Conservation (phyloP, 2,113 vertebrate species). For the Ibidorhyncha struthersii region DNA sequence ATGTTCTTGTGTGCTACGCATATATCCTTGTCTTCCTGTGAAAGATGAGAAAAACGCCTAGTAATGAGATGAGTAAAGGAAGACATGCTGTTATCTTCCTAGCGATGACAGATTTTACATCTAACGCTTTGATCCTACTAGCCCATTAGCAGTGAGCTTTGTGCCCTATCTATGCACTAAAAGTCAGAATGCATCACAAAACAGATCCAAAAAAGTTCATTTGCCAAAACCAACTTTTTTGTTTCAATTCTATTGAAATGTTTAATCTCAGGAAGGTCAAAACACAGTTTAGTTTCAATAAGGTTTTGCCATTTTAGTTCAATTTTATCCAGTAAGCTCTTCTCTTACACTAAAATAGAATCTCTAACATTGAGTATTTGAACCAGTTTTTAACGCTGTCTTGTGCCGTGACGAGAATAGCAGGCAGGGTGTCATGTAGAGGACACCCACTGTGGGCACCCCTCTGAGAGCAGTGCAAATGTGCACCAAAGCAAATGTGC, state of each 20-base stretch:
- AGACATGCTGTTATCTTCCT: neutral
- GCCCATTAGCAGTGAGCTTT: neutral
- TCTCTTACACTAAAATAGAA: neutral
- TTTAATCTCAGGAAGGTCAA: neutral
- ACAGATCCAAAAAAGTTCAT: neutral
- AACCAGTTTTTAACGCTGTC: slow-evolving; percentile 5
- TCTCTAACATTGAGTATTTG: neutral
- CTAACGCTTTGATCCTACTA: neutral
- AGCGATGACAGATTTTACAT: neutral
- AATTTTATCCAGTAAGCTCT: neutral
- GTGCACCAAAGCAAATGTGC: slow-evolving; percentile 16
- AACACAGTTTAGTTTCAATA: neutral
- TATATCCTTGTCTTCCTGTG: neutral
- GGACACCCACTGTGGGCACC: slow-evolving; percentile 26
- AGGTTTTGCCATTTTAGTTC: neutral
- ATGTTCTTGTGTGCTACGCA: neutral
- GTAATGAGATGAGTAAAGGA: neutral
- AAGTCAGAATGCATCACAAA: neutral
- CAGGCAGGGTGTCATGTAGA: slow-evolving; percentile 40
- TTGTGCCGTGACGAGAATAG: slow-evolving; percentile 4
- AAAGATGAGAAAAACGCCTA: neutral
- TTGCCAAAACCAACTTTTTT: neutral
- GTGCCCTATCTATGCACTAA: neutral
- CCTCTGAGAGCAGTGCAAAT: slow-evolving; percentile 25
- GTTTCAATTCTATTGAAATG: neutral